Base-by-base conservation (phyloP, 2,113 vertebrate genomes). In the Prinia subflava region DNA sequence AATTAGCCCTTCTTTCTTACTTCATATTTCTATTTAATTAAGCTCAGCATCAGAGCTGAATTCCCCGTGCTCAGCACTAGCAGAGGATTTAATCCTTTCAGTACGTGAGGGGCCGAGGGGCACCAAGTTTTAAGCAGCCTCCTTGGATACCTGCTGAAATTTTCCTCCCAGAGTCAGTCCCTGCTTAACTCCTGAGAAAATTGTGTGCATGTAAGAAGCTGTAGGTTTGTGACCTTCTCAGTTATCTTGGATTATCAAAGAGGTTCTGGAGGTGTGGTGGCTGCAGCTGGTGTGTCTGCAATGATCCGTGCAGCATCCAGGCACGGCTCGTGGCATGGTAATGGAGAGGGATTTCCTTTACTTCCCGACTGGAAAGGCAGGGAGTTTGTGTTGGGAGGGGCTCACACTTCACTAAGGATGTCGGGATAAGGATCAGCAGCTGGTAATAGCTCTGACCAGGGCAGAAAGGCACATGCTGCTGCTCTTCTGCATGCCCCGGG, bases 1-100 rank as follows among this genome's bases (percentile, higher is more conserved):
- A 95, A 97, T 95, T 97, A 95, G 57, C 65, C 73, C 73, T 95
- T 92, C 69, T 94, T 95, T 94, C 80, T 97, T 89, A 75, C 80
- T 96, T 97, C 90, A 83, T 96, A 96, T 96, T 97, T 97, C 92
- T 96, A 77, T 97, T 95, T 97, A 96, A 97, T 97, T 95, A 96
- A 95, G 67, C 83, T 80, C 46, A 92, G 53, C 50, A 71, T 94
- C 93, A 94, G 25, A 89, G 46, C 71, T 76, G n/a, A 95, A 94
- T 97, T 95, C 71, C 30, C 62, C 80, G 37, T 55, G 76, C 91
- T 93, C 92, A 95, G 91, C 81, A 76, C 13, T 89, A 82, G 89
- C 33, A 81, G 60, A 94, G 9, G 63, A 91, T 80, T 77, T 85
- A 42, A 91, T 88, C 42, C 60, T 87, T 89, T 83, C 42, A 70